phyloP scores from a whole-genome alignment of 35 echinoderm and acorn worm species.

The Antedon bifida region DNA sequence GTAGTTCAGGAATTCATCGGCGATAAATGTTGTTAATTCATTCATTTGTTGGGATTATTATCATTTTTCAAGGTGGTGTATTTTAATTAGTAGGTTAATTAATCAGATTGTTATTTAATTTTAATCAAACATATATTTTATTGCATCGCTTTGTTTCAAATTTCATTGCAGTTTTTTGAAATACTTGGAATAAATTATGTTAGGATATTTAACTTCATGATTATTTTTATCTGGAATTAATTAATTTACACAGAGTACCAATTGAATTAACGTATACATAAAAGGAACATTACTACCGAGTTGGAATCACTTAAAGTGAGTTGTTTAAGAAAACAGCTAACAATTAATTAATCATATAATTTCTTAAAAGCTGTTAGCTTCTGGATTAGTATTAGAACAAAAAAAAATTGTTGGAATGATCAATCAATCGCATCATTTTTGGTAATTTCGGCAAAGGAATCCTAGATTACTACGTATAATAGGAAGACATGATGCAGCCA shows the following conservation, averaged over 20 bases:
- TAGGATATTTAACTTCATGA: background rate
- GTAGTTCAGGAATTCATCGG: too few species aligned
- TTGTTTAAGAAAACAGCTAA: background rate
- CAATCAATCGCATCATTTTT: background rate
- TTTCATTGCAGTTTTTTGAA: background rate
- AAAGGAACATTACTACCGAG: background rate
- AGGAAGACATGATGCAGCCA: background rate
- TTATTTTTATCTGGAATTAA: background rate
- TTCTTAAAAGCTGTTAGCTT: too few species aligned
- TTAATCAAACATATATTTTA: background rate
- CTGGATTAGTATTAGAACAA: too few species aligned
- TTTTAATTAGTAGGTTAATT: background rate
- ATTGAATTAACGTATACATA: background rate
- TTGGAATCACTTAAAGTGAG: background rate
- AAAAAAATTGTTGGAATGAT: background rate
- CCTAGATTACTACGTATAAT: background rate
- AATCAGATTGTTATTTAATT: too few species aligned
- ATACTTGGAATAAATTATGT: background rate
- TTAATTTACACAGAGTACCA: background rate
- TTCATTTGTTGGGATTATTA: too few species aligned
- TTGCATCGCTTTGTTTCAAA: background rate
- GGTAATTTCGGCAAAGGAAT: background rate
- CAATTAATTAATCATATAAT: too few species aligned
- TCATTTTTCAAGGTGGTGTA: background rate
- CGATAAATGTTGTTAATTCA: too few species aligned